phyloP scores from a whole-genome alignment of 2,888 invertebrate genomes.

The Eutolmus rufibarbis region DNA sequence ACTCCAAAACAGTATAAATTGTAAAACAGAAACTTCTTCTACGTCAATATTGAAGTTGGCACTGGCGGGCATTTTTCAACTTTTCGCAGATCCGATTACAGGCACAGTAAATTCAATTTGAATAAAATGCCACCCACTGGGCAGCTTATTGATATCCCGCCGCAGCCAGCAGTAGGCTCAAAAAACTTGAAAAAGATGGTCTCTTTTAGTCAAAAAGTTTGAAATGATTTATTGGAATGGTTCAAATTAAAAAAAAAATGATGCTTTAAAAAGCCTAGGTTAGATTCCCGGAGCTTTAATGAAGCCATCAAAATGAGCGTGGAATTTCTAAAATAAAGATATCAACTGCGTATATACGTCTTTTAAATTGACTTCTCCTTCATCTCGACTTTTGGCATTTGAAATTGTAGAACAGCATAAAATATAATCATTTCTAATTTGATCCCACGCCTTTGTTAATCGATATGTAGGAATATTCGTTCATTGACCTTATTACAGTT shows the following conservation, averaged over 20 bases:
- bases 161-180: not conserved
- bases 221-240: not conserved
- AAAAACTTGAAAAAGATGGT: not conserved
- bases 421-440: too few species aligned
- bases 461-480: too few species aligned
- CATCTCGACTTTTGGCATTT: not conserved
- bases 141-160: not conserved
- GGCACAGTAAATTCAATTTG: not conserved
- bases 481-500: too few species aligned
- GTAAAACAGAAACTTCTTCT: not conserved
- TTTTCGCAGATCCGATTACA: not conserved
- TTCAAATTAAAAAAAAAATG: not conserved
- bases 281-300: not conserved
- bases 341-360: not conserved
- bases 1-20: not conserved
- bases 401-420: too few species aligned
- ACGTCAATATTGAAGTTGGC: not conserved
- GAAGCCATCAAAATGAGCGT: not conserved
- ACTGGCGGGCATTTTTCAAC: not conserved
- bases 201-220: not conserved
- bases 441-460: too few species aligned
- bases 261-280: not conserved
- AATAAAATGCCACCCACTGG: not conserved
- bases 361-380: not conserved
- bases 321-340: not conserved